Percentiles rank a stretch among this genome's conserved stretches.
These are phyloP conservation scores for Thomomys bottae DNA, from an alignment of 2,113 vertebrate species.

Conservation along the genomic window DNA sequence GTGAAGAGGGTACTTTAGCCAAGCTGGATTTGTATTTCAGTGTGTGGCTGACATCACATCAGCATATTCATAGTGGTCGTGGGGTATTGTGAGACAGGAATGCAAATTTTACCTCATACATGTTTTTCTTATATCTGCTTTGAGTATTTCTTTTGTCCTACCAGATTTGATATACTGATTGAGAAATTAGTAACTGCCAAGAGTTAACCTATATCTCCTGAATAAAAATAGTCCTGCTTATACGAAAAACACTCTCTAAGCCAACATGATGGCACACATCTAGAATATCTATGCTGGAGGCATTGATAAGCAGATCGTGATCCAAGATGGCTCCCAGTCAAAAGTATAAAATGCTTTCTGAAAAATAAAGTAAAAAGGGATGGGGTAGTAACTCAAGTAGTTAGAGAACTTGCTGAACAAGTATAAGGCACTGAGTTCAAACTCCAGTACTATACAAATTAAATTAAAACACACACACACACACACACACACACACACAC, in stretches of 20 bases:
- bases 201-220: not conserved
- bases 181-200: not conserved
- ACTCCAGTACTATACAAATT: no score
- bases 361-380: no score
- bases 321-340: no score
- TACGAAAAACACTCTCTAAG: not conserved
- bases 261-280: no score
- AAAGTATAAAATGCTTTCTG: no score
- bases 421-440: no score
- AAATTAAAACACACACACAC: no score
- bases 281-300: no score
- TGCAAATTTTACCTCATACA: constrained; percentile 37
- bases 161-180: constrained; percentile 33
- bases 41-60: not conserved
- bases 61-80: not conserved
- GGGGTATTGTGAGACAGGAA: not conserved
- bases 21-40: not conserved
- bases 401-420: no score
- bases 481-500: no score
- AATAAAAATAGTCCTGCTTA: constrained; percentile 27
- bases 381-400: no score
- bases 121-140: not conserved
- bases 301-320: no score
- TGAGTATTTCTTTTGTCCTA: constrained; percentile 29
- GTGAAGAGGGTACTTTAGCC: not conserved